Base-by-base conservation (phyloP, 1,140 invertebrate species). In the Harlomillsia oculata region DNA sequence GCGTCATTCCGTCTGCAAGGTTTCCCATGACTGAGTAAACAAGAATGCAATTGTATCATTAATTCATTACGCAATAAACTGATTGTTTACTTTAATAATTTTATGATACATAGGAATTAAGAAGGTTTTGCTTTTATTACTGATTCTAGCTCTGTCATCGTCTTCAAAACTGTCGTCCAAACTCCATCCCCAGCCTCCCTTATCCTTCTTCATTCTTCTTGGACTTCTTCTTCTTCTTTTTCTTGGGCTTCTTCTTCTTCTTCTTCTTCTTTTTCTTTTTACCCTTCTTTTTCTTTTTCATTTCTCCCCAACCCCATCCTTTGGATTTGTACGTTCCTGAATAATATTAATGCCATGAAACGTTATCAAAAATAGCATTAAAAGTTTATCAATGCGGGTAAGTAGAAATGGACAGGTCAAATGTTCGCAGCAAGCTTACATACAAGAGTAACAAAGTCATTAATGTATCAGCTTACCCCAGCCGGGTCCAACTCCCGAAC, bases 141-240 rank as follows among this genome's bases (percentile, higher is more conserved):
- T 64, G 6, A 41, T 41, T 41, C 39, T 21, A 13, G 39, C 59
- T 56, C 36, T 34, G 41, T 53, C 60, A 49, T 37, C 54, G 43
- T 59, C 41, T 52, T 56, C 58, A 34, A 63, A 23, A 56, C 41
- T 26, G 9, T 51, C 34, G 39, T 57, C 53, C 44, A 52, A 56
- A 34, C 56, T 51, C 52, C 49, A 44, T 45, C 60, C 57, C 53
- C 66, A 16, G 26, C 56, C 53, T 28, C 52, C 41, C 45, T 51
- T 46, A 28, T 62, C 56, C 41, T 60, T 59, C 63, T 66, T 57
- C 18, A 18, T 65, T 39, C 50, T 57, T 41, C 43, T 26, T 45
- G 16, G 40, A 43, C n/a, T 41, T 57, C 50, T 58, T 43, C 52
- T 43, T 48, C 39, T 44, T 53, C 46, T 55, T 59, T 25, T 43